phyloP scores from a whole-genome alignment of 2,888 invertebrate genomes.

The Microctonus brassicae region DNA sequence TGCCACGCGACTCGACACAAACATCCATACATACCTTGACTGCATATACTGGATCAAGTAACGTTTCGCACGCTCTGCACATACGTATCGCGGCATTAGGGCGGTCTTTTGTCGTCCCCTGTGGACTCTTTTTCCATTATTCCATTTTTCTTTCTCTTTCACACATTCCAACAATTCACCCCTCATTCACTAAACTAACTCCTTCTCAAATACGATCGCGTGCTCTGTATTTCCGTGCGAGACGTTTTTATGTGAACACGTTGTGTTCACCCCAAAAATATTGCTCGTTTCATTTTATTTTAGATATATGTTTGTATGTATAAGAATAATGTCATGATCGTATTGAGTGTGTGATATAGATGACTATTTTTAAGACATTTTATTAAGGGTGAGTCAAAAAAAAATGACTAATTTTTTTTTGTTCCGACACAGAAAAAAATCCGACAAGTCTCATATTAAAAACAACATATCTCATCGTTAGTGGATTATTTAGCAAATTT shows the following conservation, averaged over 20 bases:
- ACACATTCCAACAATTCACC: background rate
- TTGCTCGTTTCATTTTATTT: constrained; percentile 20
- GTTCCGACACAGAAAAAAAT: too few species aligned
- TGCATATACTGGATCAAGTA: constrained; percentile 46
- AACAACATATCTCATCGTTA: too few species aligned
- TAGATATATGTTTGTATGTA: background rate
- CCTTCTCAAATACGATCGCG: constrained; percentile 22
- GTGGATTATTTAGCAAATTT: too few species aligned
- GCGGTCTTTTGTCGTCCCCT: constrained; percentile 55
- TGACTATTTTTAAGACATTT: constrained; percentile 4
- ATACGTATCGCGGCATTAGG: constrained; percentile 68
- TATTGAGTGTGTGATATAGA: background rate
- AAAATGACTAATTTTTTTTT: too few species aligned
- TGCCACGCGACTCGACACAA: constrained; percentile 23
- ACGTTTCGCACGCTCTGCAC: constrained; percentile 59
- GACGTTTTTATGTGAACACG: constrained; percentile 21
- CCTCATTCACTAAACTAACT: constrained; percentile 17
- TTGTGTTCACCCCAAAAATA: constrained; percentile 22
- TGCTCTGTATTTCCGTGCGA: constrained; percentile 17
- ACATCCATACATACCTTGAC: constrained; percentile 38
- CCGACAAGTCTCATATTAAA: too few species aligned
- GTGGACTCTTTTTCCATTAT: constrained; percentile 45
- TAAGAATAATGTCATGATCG: background rate
- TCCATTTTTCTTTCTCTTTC: constrained; percentile 19
- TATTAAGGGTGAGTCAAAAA: background rate